phyloP scores from a whole-genome alignment of 2,888 invertebrate species.

The Cephus nigrinus region DNA sequence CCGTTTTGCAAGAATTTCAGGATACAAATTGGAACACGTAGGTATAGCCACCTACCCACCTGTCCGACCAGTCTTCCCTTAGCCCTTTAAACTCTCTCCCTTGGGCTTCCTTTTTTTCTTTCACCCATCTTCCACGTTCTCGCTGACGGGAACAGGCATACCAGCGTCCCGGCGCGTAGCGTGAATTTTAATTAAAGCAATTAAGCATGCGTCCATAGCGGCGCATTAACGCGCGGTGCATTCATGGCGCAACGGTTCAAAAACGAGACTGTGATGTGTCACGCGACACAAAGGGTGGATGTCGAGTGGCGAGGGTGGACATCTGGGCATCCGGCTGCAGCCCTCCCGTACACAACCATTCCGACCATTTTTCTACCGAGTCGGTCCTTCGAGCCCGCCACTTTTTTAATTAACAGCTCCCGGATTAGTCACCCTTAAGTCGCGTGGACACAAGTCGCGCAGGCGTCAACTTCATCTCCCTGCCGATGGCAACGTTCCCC shows the following conservation, averaged over 20 bases:
- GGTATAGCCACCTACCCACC: background rate
- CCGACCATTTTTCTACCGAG: slow-evolving; percentile 8
- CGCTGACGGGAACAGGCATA: background rate
- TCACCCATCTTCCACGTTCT: background rate
- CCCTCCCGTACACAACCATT: slow-evolving; percentile 8
- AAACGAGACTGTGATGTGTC: slow-evolving; percentile 44
- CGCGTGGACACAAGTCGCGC: slow-evolving; percentile 8
- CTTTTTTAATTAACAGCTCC: slow-evolving; percentile 24
- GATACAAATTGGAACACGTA: background rate
- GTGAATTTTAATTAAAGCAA: slow-evolving; percentile 64
- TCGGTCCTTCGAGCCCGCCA: slow-evolving; percentile 15
- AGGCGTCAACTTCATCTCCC: background rate
- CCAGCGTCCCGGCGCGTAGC: slow-evolving; percentile 30
- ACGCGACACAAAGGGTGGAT: slow-evolving; percentile 37
- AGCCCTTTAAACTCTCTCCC: background rate
- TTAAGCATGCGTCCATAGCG: slow-evolving; percentile 41
- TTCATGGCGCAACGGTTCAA: slow-evolving; percentile 37
- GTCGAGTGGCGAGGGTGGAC: slow-evolving; percentile 35
- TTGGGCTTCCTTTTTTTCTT: background rate
- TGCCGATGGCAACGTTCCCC: background rate
- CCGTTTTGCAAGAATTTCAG: background rate
- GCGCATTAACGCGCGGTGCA: slow-evolving; percentile 21
- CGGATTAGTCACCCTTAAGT: slow-evolving; percentile 21
- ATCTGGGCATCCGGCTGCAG: slow-evolving; percentile 34
- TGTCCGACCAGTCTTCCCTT: background rate